Base-by-base conservation (phyloP, 2,113 vertebrate species). In the Pholis gunnellus region DNA sequence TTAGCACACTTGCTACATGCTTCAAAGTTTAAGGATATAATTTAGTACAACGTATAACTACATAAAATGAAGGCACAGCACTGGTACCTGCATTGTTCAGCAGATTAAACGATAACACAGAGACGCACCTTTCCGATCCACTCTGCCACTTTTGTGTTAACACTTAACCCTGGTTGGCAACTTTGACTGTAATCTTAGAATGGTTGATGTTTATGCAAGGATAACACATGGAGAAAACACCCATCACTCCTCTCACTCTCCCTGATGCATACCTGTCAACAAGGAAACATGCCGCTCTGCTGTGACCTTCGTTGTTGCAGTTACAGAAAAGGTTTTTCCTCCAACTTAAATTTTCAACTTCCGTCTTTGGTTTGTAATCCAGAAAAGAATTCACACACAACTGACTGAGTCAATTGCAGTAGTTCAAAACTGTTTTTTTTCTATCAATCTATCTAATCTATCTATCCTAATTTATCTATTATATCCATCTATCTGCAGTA, bases 151-250 rank as follows among this genome's bases (percentile, higher is more conserved):
- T 5, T 2, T n/a, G 1, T 17, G 15, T 61, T 31, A 36, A 63
- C 25, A 46, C 15, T 9, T 27, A 0, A 50, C 0, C 1, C 27
- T 44, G 8, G 2, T 54, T 83, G 50, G 9, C 9, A 36, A 15
- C 65, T 29, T 73, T 20, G 67, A 72, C 74, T 74, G 44, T 61
- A 63, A 71, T 78, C 6, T 31, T 7, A 11, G 25, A 14, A n/a
- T 40, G 29, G 48, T 1, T 27, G 0, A 63, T 11, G 27, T 22
- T 11, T 6, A 38, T 15, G 22, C 1, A 17, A 14, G 13, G n/a
- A 27, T 6, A 52, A 27, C 25, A 11, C 5, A 20, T 3, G 6
- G 4, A 11, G 3, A 1, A 36, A 57, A 48, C 0, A 9, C 31
- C 25, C 6, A 8, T 27, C 9, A 20, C 11, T 10, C 6, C 1